Evolutionary conservation across 2,113 vertebrate genomes (phyloP).

Genomic region (Pipa parva): DNA sequence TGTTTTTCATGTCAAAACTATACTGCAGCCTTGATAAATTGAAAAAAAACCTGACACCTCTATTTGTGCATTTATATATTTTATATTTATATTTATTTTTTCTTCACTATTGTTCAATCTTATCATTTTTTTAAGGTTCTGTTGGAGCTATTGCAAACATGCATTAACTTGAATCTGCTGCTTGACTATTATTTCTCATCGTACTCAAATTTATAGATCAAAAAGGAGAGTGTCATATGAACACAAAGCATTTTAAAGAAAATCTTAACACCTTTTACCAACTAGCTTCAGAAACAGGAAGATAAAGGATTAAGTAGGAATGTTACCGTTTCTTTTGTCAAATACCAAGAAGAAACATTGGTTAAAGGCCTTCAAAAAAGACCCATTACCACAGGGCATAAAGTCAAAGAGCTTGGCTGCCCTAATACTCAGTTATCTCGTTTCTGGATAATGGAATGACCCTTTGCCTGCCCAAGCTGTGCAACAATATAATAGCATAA

Average conservation of each 20-base stretch:
- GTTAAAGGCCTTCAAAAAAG: conserved; percentile 63
- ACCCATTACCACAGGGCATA: conserved; percentile 58
- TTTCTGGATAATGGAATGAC: conserved; percentile 79
- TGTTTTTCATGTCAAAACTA: conserved; percentile 12
- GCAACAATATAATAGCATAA: conserved; percentile 68
- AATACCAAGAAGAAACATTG: conserved; percentile 59
- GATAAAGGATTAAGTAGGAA: conserved; percentile 51
- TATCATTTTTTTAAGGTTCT: conserved; percentile 30
- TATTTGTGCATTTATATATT: conserved; percentile 39
- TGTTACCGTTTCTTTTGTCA: conserved; percentile 61
- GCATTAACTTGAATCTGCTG: conserved; percentile 17
- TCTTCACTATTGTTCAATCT: conserved; percentile 29
- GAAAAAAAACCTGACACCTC: conserved; percentile 34
- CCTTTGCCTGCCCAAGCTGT: conserved; percentile 64
- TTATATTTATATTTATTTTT: conserved; percentile 37
- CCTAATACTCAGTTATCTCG: conserved; percentile 63
- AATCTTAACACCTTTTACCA: conserved; percentile 37
- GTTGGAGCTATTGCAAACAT: conserved; percentile 18
- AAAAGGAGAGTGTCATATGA: conserved; percentile 25
- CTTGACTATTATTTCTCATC: conserved; percentile 33
- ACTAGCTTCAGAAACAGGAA: conserved; percentile 21
- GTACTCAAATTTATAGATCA: conserved; percentile 38
- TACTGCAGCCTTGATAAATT: conserved; percentile 28
- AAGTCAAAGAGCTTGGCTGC: conserved; percentile 66
- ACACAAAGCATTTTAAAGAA: conserved; percentile 32